Evolutionary conservation across 1,140 invertebrate genomes (phyloP).

Genomic region (Hylaeus anthracinus): DNA sequence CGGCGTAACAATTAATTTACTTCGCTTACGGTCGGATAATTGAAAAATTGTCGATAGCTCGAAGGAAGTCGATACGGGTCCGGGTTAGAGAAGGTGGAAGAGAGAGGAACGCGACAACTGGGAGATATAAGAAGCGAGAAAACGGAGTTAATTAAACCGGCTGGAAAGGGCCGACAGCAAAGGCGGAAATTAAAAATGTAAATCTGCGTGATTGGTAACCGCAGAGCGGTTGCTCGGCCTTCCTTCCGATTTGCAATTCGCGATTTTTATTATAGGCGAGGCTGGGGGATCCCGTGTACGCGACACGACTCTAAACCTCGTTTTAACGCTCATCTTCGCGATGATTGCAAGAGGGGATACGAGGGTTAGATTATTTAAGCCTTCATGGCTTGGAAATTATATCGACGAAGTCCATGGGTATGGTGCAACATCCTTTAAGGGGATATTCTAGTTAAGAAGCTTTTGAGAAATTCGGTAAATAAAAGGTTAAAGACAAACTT

Average conservation of each 20-base stretch:
- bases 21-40: conserved; percentile 70
- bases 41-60: conserved; percentile 71
- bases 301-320: conserved; percentile 20
- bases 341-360: neutral
- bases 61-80: conserved; percentile 53
- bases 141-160: conserved; percentile 73
- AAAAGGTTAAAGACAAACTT: too few relatives aligned
- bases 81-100: neutral
- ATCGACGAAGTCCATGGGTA: too few relatives aligned
- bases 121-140: conserved; percentile 70
- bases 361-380: too few relatives aligned
- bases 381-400: too few relatives aligned
- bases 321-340: neutral
- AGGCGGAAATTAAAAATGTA: conserved; percentile 75
- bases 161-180: conserved; percentile 44
- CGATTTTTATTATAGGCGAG: conserved; percentile 62
- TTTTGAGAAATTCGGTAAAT: too few relatives aligned
- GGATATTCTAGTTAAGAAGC: too few relatives aligned
- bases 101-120: conserved; percentile 43
- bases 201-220: conserved; percentile 71
- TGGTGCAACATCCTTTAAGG: too few relatives aligned
- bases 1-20: conserved; percentile 71
- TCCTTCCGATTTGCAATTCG: conserved; percentile 26
- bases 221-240: neutral
- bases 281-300: conserved; percentile 22